These are phyloP conservation scores for Nycteola revayana DNA, from an alignment of 2,888 invertebrate species.

Conservation along the genomic window DNA sequence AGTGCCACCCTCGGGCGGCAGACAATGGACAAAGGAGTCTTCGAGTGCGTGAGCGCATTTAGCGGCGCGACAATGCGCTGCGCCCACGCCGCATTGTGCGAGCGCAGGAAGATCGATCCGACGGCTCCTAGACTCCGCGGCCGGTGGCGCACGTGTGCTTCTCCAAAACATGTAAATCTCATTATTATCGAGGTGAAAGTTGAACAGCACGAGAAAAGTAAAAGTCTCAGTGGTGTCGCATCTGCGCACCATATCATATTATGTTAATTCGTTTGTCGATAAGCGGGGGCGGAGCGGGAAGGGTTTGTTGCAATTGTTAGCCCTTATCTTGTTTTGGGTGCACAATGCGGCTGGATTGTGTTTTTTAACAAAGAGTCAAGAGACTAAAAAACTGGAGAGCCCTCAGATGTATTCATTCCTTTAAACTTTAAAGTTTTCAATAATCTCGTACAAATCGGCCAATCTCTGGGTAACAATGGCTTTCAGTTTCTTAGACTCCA, in stretches of 20 bases:
- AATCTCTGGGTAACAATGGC: slow-evolving; percentile 57
- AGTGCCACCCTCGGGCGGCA: slow-evolving; percentile 73
- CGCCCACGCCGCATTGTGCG: slow-evolving; percentile 62
- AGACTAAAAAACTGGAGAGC: slow-evolving; percentile 56
- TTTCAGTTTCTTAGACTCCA: slow-evolving; percentile 48
- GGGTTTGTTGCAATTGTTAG: slow-evolving; percentile 59
- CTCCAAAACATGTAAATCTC: slow-evolving; percentile 66
- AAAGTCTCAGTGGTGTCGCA: slow-evolving; percentile 65
- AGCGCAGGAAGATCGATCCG: slow-evolving; percentile 61
- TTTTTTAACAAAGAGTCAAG: slow-evolving; percentile 51
- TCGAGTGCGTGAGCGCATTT: slow-evolving; percentile 53
- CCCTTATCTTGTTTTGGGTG: slow-evolving; percentile 51
- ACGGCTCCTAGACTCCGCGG: slow-evolving; percentile 39
- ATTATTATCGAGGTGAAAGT: slow-evolving; percentile 76
- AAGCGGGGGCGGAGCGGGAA: slow-evolving; percentile 49
- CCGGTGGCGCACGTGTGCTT: slow-evolving; percentile 33
- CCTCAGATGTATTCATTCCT: slow-evolving; percentile 53
- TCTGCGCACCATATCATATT: slow-evolving; percentile 61
- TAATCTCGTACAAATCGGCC: slow-evolving; percentile 68
- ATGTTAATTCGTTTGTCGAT: slow-evolving; percentile 57
- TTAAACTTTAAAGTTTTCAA: slow-evolving; percentile 59
- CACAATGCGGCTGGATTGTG: slow-evolving; percentile 60
- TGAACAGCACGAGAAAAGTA: slow-evolving; percentile 72
- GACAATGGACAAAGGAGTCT: slow-evolving; percentile 75
- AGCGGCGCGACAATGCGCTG: slow-evolving; percentile 61